Evolutionary conservation across 1,140 invertebrate species (phyloP), one percentile per base, ranked within the genome.

Genomic region (Cardiocondyla obscurior): DNA sequence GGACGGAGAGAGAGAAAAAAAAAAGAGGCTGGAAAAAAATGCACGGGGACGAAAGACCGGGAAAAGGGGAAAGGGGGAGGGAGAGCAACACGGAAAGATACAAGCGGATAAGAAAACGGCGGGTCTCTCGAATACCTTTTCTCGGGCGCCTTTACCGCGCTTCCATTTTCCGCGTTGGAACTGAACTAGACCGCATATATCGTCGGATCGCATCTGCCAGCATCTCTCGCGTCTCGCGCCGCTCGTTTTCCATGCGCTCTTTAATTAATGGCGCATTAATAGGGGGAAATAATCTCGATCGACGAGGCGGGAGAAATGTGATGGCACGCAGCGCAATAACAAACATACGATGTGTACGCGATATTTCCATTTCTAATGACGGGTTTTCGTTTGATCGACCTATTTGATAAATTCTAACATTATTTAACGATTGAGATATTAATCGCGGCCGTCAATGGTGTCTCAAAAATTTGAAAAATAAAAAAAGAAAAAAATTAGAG

Each of bases 21-120:
- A 72, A 42, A 58, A 73, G 79, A 62, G 28, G 83, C 86, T 44
- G 72, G 83, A 53, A 76, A 88, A 88, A 88, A 85, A 57, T 60
- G 46, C 64, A 74, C 60, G 64, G n/a, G 22, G 51, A 64, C 33
- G 82, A 85, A 22, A 70, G 76, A 65, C n/a, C 57, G 51, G 62
- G 73, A 58, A 8, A 49, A 49, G 46, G 36, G 33, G n/a, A 39
- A 62, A 36, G 55, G 19, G 60, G 46, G n/a, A n/a, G n/a, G n/a
- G n/a, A n/a, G n/a, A n/a, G n/a, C n/a, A n/a, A n/a, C n/a, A n/a
- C 60, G 22, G 62, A 55, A 53, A 77, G 33, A 67, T 79, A 67
- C 46, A 67, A 65, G 8, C 33, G 49, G 74, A 79, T 67, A 77
- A 77, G 73, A 65, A 42, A 77, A 65, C 39, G 16, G 19, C 30